Conservation (phyloP, 2,797 vertebrate genomes). For the Acanthopagrus latus region DNA sequence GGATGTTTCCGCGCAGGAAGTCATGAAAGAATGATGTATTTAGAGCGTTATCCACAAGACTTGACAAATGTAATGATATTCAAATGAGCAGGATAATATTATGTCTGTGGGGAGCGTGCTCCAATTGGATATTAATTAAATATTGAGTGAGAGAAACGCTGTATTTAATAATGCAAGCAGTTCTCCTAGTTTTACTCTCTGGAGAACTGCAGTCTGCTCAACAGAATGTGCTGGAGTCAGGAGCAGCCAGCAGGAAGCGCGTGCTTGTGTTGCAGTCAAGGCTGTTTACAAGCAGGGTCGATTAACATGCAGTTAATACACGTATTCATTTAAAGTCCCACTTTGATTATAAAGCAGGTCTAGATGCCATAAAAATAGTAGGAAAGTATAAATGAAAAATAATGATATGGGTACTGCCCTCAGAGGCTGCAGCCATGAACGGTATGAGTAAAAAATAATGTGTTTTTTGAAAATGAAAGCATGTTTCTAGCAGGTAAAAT, state of each 20-base stretch:
- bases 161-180: constrained; percentile 85
- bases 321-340: not conserved
- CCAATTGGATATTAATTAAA: constrained; percentile 88
- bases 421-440: too few species aligned
- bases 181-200: constrained; percentile 78
- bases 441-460: too few species aligned
- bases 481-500: too few species aligned
- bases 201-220: constrained; percentile 70
- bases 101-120: constrained; percentile 81
- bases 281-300: constrained; percentile 8
- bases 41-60: constrained; percentile 75
- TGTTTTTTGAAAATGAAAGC: too few species aligned
- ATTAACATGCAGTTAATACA: constrained; percentile 32
- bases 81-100: constrained; percentile 85
- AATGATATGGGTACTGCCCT: too few species aligned
- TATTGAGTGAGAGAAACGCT: constrained; percentile 82
- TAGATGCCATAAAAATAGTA: too few species aligned
- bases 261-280: not conserved
- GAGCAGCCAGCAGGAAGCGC: constrained; percentile 40
- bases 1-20: constrained; percentile 68
- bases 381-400: too few species aligned
- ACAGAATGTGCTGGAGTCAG: constrained; percentile 65
- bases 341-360: too few species aligned
- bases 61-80: constrained; percentile 86
- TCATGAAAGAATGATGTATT: constrained; percentile 81